These are phyloP conservation scores for Discoglossus pictus DNA, from an alignment of 2,797 vertebrate genomes.

Conservation along the genomic window DNA sequence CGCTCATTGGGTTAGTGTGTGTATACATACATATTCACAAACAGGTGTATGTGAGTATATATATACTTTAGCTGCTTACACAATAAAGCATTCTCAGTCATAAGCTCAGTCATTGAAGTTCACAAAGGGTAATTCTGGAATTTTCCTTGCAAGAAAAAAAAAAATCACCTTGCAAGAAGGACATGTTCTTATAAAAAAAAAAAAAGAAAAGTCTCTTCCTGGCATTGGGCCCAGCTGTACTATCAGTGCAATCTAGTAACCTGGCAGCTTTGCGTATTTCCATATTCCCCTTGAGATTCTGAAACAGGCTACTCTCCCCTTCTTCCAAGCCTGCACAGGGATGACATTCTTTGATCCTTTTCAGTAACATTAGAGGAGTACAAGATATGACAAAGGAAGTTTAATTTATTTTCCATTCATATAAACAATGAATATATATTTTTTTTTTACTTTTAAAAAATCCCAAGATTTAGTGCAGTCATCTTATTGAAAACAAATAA, in stretches of 20 bases:
- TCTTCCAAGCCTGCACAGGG: conserved; percentile 55
- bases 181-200: conserved; percentile 55
- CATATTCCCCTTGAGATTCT: conserved; percentile 62
- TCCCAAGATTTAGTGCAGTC: conserved; percentile 54
- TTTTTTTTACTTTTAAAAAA: too few species aligned
- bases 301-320: conserved; percentile 57
- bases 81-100: not conserved
- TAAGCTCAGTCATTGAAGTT: conserved; percentile 64
- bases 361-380: conserved; percentile 59
- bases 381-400: conserved; percentile 65
- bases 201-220: conserved; percentile 49
- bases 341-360: conserved; percentile 70
- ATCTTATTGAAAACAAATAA: conserved; percentile 59
- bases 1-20: too few species aligned
- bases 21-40: too few species aligned
- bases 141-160: conserved; percentile 64
- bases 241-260: conserved; percentile 63
- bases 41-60: too few species aligned
- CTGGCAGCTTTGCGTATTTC: conserved; percentile 61
- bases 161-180: conserved; percentile 67
- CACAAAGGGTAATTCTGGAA: conserved; percentile 61
- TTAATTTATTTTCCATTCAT: conserved; percentile 64
- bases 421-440: conserved; percentile 56
- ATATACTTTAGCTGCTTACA: too few species aligned
- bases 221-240: conserved; percentile 58